phyloP scores from a whole-genome alignment of 2,797 vertebrate species.

The Echeneis naucrates region DNA sequence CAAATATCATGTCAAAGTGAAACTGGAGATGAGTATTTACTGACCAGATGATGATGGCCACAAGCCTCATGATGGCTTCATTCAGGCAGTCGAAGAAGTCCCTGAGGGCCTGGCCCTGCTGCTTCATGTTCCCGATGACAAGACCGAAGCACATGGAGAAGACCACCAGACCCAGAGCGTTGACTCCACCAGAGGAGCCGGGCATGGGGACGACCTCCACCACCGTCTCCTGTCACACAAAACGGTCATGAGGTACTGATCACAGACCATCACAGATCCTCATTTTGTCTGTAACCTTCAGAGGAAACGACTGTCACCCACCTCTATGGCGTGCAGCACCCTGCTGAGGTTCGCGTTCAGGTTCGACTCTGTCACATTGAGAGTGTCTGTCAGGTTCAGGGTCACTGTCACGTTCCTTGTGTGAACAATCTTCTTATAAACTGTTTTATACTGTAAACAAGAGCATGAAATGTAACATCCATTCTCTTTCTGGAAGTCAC shows the following conservation, averaged over 20 bases:
- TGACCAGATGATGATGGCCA: constrained; percentile 97
- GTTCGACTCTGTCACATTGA: constrained; percentile 78
- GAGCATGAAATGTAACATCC: not conserved
- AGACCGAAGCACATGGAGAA: constrained; percentile 97
- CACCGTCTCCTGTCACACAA: constrained; percentile 83
- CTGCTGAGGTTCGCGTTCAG: constrained; percentile 85
- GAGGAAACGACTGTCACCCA: constrained; percentile 24
- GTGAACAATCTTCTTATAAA: constrained; percentile 89
- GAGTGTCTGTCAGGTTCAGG: constrained; percentile 79
- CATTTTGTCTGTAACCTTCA: not conserved
- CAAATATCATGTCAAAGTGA: not conserved
- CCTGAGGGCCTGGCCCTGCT: constrained; percentile 88
- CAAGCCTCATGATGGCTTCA: constrained; percentile 96
- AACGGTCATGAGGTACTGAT: not conserved
- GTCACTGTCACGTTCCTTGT: constrained; percentile 84
- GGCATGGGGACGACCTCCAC: constrained; percentile 91
- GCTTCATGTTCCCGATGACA: constrained; percentile 96
- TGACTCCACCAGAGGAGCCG: constrained; percentile 91
- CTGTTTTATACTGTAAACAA: constrained; percentile 93
- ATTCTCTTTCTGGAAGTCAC: not conserved
- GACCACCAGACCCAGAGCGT: constrained; percentile 94
- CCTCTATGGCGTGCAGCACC: constrained; percentile 87
- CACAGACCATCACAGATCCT: no score
- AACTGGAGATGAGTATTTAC: constrained; percentile 53
- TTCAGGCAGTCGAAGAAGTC: constrained; percentile 97